Evolutionary conservation across 1,140 invertebrate genomes (phyloP).

Genomic region (Drosophila eugracilis): DNA sequence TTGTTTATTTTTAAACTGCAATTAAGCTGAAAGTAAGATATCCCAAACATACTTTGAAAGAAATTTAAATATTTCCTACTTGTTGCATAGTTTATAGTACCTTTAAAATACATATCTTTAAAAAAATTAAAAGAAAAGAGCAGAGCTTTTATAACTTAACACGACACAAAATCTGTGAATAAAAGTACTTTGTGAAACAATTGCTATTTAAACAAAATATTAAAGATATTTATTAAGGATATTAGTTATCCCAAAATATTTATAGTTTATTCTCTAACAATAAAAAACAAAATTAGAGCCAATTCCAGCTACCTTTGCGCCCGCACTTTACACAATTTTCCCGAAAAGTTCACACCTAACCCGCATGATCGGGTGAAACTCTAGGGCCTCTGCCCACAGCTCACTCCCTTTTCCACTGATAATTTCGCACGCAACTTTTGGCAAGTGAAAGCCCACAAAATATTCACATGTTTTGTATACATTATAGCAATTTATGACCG

Average conservation of each 20-base stretch:
- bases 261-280: not conserved
- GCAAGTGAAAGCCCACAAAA: slow-evolving; percentile 70
- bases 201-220: too few species aligned
- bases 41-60: too few species aligned
- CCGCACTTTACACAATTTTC: slow-evolving; percentile 22
- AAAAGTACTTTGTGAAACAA: too few species aligned
- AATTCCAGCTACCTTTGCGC: not conserved
- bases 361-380: slow-evolving; percentile 45
- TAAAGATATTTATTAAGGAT: too few species aligned
- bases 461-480: slow-evolving; percentile 44
- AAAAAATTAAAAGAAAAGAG: too few species aligned
- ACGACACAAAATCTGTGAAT: too few species aligned
- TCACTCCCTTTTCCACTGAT: slow-evolving; percentile 33
- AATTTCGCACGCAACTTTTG: slow-evolving; percentile 61
- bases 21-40: too few species aligned
- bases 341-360: slow-evolving; percentile 33
- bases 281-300: not conserved
- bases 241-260: too few species aligned
- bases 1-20: not conserved
- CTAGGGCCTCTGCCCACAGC: slow-evolving; percentile 7
- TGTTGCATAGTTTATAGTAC: too few species aligned
- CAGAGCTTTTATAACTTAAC: too few species aligned
- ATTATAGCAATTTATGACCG: slow-evolving; percentile 62
- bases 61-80: not conserved
- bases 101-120: too few species aligned